Base-by-base conservation (phyloP, 2,113 vertebrate species). In the Cololabis saira region DNA sequence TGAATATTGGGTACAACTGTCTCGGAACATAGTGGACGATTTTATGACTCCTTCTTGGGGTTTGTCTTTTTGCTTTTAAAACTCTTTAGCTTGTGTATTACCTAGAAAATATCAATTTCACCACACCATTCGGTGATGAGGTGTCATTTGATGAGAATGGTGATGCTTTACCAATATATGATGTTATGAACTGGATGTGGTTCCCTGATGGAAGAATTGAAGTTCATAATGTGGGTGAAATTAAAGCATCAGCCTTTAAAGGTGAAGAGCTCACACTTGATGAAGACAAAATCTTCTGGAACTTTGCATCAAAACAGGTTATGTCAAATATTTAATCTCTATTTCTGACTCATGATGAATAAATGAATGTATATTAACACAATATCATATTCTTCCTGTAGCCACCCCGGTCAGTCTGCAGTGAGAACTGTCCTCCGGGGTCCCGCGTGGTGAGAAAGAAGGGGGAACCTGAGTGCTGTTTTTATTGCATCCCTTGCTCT, bases 401-500 rank as follows among this genome's bases (percentile, higher is more conserved):
- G 85, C 43, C 76, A n/a, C 81, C 79, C 2, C 59, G 1, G 17
- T 81, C 81, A 68, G 67, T 62, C n/a, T 94, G 93, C 67, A 93
- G 92, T 64, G 83, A 93, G 13, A 84, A 84, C 47, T 95, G 95
- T 60, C 82, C 58, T 30, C 87, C 92, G 11, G 93, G 93, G 12
- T 93, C 90, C n/a, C 67, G 83, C 27, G 89, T 89, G 61, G 92
- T 90, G 22, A 88, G 88, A 67, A 87, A 62, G 41, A 93, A 93
- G 6, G 88, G 91, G 2, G 66, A 94, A 43, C 91, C 93, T 2
- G 59, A 74, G 1, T 94, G 93, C 66, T 94, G 93, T 74, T 95
- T 94, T 41, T 91, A 95, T 53, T 94, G 93, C 43, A 79, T 95
- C 15, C 85, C 57, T 1, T 94, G 93, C 73, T 91, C 92, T 52